Evolutionary conservation across 2,797 vertebrate genomes (phyloP).

Genomic region (Sarcophilus harrisii): DNA sequence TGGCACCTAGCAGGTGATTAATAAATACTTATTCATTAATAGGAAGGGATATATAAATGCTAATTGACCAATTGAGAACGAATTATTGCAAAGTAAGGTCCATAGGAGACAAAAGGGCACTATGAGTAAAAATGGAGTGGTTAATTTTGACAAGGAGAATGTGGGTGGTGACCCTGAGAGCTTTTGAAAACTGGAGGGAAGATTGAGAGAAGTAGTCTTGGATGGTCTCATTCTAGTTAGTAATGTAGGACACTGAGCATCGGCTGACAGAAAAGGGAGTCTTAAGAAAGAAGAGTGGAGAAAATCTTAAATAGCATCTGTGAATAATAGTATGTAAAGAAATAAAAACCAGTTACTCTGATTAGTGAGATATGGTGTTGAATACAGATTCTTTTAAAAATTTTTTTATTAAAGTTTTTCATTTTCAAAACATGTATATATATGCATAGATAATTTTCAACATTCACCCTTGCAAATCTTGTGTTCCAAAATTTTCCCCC

Average conservation of each 20-base stretch:
- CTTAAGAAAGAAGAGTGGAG: neutral
- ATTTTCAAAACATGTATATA: too few relatives aligned
- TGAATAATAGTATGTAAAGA: neutral
- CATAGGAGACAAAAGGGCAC: neutral
- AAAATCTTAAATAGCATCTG: neutral
- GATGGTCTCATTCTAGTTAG: neutral
- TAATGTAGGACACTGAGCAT: neutral
- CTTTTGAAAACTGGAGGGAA: neutral
- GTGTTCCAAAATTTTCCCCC: too few relatives aligned
- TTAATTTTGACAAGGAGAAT: neutral
- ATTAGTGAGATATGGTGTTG: neutral
- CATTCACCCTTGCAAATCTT: too few relatives aligned
- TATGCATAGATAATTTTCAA: too few relatives aligned
- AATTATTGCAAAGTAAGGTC: neutral
- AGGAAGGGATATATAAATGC: neutral
- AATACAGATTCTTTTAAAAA: neutral
- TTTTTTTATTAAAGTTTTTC: too few relatives aligned
- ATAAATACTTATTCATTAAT: neutral
- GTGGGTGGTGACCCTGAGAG: neutral
- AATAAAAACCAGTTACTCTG: neutral
- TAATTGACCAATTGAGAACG: neutral
- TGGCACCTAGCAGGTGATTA: neutral
- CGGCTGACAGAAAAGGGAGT: neutral
- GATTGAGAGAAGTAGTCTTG: neutral
- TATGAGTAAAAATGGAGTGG: neutral